Conservation (phyloP, 2,888 invertebrate species). For the Eupithecia insigniata region DNA sequence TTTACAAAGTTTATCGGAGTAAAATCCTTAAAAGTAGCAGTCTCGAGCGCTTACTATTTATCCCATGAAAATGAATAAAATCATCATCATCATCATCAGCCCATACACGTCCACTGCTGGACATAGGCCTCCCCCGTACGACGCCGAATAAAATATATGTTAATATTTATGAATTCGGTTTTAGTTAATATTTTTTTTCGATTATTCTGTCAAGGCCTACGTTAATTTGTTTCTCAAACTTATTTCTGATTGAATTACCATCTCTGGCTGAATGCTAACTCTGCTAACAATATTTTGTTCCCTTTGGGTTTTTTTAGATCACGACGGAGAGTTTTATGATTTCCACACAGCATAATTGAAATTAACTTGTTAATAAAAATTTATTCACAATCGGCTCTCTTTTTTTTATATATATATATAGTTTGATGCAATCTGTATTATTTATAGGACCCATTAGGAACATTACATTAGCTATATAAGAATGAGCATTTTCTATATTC, state of each 20-base stretch:
- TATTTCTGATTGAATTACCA: not conserved
- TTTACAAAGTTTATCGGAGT: not conserved
- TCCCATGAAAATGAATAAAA: too few species aligned
- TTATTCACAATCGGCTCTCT: not conserved
- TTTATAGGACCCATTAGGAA: not conserved
- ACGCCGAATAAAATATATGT: too few species aligned
- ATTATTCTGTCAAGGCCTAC: not conserved
- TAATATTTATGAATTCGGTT: not conserved
- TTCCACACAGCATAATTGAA: too few species aligned
- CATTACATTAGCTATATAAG: not conserved
- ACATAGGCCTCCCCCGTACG: too few species aligned
- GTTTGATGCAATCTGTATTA: not conserved
- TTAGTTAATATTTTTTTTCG: too few species aligned
- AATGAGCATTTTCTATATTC: too few species aligned
- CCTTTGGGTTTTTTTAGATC: not conserved
- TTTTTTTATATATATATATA: not conserved
- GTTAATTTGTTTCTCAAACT: not conserved
- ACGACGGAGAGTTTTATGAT: not conserved
- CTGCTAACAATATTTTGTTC: not conserved
- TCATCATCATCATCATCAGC: too few species aligned
- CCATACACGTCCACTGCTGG: too few species aligned
- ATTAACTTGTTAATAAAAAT: too few species aligned
- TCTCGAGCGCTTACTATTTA: too few species aligned
- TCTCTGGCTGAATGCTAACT: not conserved
- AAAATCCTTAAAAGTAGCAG: too few species aligned